These are phyloP conservation scores for Dendropsophus ebraccatus DNA, from an alignment of 2,113 vertebrate genomes.

Conservation along the genomic window DNA sequence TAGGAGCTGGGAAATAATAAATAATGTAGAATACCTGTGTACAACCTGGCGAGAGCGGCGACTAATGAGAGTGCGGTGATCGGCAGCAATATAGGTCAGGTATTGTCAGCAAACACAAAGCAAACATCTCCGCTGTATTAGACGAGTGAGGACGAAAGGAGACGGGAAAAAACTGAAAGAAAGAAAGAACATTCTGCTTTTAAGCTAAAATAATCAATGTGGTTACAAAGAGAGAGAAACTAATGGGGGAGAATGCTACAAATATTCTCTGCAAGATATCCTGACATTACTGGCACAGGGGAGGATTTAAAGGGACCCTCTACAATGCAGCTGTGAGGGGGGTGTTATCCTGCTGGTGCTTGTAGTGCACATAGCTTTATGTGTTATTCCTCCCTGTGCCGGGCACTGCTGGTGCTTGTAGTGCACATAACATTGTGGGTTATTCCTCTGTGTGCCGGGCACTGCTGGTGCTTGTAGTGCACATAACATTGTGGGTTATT, in stretches of 20 bases:
- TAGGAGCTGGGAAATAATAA: neutral
- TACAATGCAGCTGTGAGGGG: too few species aligned
- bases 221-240: neutral
- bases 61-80: constrained; percentile 12
- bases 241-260: too few species aligned
- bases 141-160: neutral
- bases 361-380: too few species aligned
- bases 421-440: too few species aligned
- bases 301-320: too few species aligned
- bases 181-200: neutral
- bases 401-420: too few species aligned
- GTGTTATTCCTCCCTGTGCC: too few species aligned
- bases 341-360: too few species aligned
- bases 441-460: too few species aligned
- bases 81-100: constrained; percentile 7
- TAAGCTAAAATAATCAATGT: neutral
- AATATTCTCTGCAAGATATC: too few species aligned
- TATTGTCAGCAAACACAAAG: constrained; percentile 30
- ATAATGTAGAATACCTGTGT: constrained; percentile 22
- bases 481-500: too few species aligned
- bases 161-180: neutral
- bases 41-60: neutral
- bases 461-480: too few species aligned
- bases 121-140: neutral
- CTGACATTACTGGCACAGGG: neutral